These are phyloP conservation scores for Apaloderma vittatum DNA, from an alignment of 2,113 vertebrate genomes.

Conservation along the genomic window DNA sequence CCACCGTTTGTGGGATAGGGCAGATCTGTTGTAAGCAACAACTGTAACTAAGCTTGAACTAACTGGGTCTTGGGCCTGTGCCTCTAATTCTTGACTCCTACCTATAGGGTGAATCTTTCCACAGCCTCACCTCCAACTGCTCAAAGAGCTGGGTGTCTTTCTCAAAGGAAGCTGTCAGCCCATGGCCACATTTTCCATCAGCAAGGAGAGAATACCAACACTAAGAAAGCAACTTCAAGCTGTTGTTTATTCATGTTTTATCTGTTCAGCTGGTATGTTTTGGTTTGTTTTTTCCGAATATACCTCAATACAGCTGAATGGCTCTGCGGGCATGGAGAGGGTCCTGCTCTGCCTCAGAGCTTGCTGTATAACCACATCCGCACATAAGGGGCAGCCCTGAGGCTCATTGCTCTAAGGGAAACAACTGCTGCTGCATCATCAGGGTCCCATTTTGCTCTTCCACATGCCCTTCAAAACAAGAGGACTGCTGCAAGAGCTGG, in stretches of 20 bases:
- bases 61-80: background rate
- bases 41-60: background rate
- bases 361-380: background rate
- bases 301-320: slow-evolving; percentile 3
- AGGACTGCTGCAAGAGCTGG: background rate
- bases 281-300: background rate
- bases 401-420: background rate
- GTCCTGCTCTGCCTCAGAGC: background rate
- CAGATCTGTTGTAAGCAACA: background rate
- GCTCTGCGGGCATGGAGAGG: background rate
- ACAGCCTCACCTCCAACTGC: fast-evolving
- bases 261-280: too few species aligned
- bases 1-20: fast-evolving
- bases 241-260: background rate
- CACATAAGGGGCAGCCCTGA: background rate
- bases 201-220: background rate
- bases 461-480: background rate
- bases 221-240: background rate
- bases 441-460: background rate
- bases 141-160: background rate
- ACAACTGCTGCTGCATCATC: background rate
- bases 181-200: fast-evolving
- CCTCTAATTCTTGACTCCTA: background rate
- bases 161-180: background rate
- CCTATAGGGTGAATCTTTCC: background rate